Base-by-base conservation (phyloP, 2,113 vertebrate genomes). In the Elephantulus edwardii region DNA sequence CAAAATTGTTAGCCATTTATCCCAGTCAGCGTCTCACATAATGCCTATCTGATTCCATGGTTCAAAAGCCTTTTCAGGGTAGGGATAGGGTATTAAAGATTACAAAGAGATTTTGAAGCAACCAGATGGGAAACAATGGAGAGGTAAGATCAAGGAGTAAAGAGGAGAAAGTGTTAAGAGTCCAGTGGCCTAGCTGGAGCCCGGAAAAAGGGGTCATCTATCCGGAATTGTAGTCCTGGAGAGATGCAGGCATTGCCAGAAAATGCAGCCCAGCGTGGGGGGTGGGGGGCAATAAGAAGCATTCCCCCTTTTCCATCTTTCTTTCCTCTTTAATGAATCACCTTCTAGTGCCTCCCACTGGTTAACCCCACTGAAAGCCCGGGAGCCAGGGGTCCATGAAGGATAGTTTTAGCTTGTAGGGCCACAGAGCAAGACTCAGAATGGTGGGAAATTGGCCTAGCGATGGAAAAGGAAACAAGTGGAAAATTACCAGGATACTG, bases 391-490 rank as follows among this genome's bases (percentile, higher is more conserved):
- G 72, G 89, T 44, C 40, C 48, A 0, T 14, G 38, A 84, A 82
- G 56, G 80, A 78, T 62, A 89, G 48, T 40, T n/a, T n/a, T n/a
- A n/a, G n/a, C 44, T 90, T 50, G 42, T 81, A 42, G 68, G 81
- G 8, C 10, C 42, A 20, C 50, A 79, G 64, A 86, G 56, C 33
- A 60, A 22, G 26, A n/a, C 50, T 30, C 35, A 80, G 33, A 72
- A n/a, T 77, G 76, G 30, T 81, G 12, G 71, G 42, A 91, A 52
- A 48, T 54, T 56, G 40, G n/a, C 44, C 48, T 68, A 9, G 62
- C 2, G 2, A 5, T 70, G 56, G 54, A 64, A 56, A 70, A 19
- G 35, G 71, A 10, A 60, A 56, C 79, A 90, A 64, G 68, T 35
- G 44, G 88, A 83, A 77, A 84, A 76, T 89, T 38, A 40, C 58